These are phyloP conservation scores for Arothron firmamentum DNA, from an alignment of 2,113 vertebrate genomes.

Conservation along the genomic window DNA sequence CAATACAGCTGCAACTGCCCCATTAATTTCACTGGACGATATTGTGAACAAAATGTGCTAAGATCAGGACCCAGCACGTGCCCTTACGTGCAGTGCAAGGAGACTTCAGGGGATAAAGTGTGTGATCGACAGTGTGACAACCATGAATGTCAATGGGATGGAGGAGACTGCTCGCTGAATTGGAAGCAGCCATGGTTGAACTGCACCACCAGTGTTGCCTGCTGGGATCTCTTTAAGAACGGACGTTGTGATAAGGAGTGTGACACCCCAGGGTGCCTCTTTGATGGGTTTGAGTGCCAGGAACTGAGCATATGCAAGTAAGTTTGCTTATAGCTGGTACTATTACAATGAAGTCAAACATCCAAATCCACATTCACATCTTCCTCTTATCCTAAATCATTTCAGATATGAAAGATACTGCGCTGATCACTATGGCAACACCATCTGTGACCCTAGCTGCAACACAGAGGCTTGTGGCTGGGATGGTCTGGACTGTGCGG, in stretches of 20 bases:
- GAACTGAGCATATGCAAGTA: slow-evolving; percentile 80
- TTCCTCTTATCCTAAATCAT: background rate
- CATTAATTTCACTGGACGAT: slow-evolving; percentile 67
- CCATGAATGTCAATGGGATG: slow-evolving; percentile 87
- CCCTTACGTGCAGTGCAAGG: slow-evolving; percentile 72
- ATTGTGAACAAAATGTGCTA: slow-evolving; percentile 64
- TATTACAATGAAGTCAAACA: background rate
- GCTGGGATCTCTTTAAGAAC: slow-evolving; percentile 87
- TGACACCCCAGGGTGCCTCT: slow-evolving; percentile 86
- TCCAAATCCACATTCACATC: background rate
- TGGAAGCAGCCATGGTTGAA: slow-evolving; percentile 83
- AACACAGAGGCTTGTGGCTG: slow-evolving; percentile 89
- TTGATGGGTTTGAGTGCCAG: slow-evolving; percentile 91
- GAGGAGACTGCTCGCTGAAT: slow-evolving; percentile 88
- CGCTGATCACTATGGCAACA: slow-evolving; percentile 84
- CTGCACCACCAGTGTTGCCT: slow-evolving; percentile 76
- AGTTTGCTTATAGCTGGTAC: slow-evolving; percentile 31
- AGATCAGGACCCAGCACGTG: slow-evolving; percentile 48
- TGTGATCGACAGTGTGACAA: slow-evolving; percentile 88
- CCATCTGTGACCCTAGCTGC: slow-evolving; percentile 86
- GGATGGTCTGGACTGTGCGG: slow-evolving; percentile 89
- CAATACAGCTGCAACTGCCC: slow-evolving; percentile 79
- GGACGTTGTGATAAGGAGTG: slow-evolving; percentile 83
- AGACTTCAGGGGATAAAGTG: slow-evolving; percentile 73
- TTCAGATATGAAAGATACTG: slow-evolving; percentile 88